Evolutionary conservation across 2,888 invertebrate species (phyloP).

Genomic region (Leucoma salicis): DNA sequence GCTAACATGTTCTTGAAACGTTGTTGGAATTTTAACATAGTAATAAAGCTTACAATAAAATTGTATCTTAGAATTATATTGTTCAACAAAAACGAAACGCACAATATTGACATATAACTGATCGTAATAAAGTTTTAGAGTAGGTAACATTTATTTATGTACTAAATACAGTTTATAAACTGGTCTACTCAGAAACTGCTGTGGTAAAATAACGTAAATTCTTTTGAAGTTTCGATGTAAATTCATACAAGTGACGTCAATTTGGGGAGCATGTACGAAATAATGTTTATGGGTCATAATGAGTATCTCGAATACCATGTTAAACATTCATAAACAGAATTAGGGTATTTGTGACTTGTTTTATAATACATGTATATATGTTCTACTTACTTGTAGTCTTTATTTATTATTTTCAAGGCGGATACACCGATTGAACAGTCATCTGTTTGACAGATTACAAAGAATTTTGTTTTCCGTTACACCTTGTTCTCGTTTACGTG

Average conservation of each 20-base stretch:
- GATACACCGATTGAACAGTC: slow-evolving; percentile 74
- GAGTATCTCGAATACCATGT: slow-evolving; percentile 16
- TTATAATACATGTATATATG: slow-evolving; percentile 22
- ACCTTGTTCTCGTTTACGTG: slow-evolving; percentile 49
- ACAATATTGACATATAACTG: neutral
- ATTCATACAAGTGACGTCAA: slow-evolving; percentile 74
- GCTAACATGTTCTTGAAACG: slow-evolving; percentile 30
- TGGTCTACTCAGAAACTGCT: neutral
- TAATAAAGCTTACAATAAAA: slow-evolving; percentile 40
- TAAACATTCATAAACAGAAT: slow-evolving; percentile 10
- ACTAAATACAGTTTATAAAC: neutral
- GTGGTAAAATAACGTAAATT: slow-evolving; percentile 26
- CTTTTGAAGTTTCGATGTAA: slow-evolving; percentile 57
- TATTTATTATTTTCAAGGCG: slow-evolving; percentile 59
- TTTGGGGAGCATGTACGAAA: slow-evolving; percentile 37
- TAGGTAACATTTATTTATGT: neutral
- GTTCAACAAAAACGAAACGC: slow-evolving; percentile 8
- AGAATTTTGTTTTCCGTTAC: slow-evolving; percentile 58
- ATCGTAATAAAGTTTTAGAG: neutral
- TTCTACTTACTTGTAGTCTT: slow-evolving; percentile 60
- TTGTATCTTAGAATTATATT: slow-evolving; percentile 21
- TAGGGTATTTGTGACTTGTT: slow-evolving; percentile 15
- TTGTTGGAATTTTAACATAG: slow-evolving; percentile 42
- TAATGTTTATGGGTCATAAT: slow-evolving; percentile 19
- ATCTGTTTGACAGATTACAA: slow-evolving; percentile 67